phyloP scores from a whole-genome alignment of 2,113 vertebrate genomes.

The Elephas maximus region DNA sequence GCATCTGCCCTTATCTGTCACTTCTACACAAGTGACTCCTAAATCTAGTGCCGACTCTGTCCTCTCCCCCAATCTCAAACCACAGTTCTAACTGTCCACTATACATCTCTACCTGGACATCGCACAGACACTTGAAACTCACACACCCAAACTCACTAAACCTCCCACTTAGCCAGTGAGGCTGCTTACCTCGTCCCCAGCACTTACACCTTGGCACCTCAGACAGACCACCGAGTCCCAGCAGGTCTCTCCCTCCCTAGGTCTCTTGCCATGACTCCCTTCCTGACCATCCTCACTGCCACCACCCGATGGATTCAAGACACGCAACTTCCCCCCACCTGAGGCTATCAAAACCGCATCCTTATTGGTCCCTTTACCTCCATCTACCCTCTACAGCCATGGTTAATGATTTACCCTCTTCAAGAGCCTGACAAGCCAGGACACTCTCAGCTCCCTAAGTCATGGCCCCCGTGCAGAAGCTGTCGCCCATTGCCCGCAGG shows the following conservation, averaged over 20 bases:
- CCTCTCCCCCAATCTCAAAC: background rate
- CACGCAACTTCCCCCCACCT: background rate
- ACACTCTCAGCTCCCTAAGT: background rate
- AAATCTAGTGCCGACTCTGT: background rate
- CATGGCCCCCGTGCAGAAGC: too few relatives aligned
- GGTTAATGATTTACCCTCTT: background rate
- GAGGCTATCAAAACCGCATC: background rate
- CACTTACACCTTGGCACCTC: background rate
- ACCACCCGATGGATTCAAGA: background rate
- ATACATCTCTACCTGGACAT: background rate
- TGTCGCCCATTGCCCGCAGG: background rate
- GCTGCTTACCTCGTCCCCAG: background rate
- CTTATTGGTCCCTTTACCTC: background rate
- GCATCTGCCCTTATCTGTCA: background rate
- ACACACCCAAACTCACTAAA: background rate
- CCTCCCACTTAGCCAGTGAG: accelerated
- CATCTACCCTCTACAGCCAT: background rate
- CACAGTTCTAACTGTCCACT: background rate
- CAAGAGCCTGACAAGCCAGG: background rate
- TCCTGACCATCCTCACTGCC: background rate
- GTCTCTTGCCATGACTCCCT: background rate
- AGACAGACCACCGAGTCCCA: background rate
- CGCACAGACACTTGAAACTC: background rate
- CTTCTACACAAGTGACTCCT: background rate
- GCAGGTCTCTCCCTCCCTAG: background rate